phyloP scores from a whole-genome alignment of 2,797 vertebrate genomes.

The Leptodactylus fallax region DNA sequence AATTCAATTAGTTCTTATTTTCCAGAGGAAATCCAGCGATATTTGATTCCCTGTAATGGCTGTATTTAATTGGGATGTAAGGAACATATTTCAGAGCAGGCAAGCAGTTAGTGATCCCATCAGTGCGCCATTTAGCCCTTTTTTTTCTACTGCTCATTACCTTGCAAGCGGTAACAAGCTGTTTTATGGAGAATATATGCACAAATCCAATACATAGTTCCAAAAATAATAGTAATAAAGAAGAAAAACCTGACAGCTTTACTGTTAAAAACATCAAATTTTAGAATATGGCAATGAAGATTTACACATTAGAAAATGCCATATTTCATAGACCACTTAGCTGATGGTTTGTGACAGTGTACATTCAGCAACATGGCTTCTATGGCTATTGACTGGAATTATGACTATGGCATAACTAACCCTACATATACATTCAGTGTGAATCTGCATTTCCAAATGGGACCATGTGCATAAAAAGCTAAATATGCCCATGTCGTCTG shows the following conservation, averaged over 20 bases:
- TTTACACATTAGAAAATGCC: too few relatives aligned
- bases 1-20: constrained; percentile 77
- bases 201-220: background rate
- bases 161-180: constrained; percentile 56
- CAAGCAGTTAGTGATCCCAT: background rate
- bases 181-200: background rate
- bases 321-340: constrained; percentile 17
- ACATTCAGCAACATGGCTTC: background rate
- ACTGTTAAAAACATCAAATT: background rate
- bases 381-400: background rate
- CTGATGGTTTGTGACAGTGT: background rate
- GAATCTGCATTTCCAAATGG: background rate
- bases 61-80: constrained; percentile 69
- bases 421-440: background rate
- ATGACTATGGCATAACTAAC: background rate
- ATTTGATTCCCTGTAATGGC: constrained; percentile 72
- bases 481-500: background rate
- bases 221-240: background rate
- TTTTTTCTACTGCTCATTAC: constrained; percentile 16
- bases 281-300: background rate
- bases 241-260: constrained; percentile 6
- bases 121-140: background rate
- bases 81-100: constrained; percentile 25
- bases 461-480: background rate
- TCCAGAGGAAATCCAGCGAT: constrained; percentile 69